Evolutionary conservation across 2,797 vertebrate genomes (phyloP).

Genomic region (Cryptoprocta ferox): DNA sequence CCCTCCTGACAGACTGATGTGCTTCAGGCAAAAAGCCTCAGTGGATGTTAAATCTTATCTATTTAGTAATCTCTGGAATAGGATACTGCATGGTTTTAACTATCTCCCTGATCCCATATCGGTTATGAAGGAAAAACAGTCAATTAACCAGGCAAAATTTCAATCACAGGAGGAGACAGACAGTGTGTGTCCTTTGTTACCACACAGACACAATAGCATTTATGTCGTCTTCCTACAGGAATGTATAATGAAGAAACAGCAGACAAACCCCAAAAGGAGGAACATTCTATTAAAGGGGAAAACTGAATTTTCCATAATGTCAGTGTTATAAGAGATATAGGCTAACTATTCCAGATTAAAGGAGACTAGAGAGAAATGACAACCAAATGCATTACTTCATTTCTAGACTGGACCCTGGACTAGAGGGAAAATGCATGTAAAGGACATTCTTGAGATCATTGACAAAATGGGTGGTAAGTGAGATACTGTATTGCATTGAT

Average conservation of each 20-base stretch:
- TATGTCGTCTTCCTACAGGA: background rate
- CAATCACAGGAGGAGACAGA: background rate
- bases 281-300: background rate
- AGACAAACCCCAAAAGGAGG: background rate
- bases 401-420: background rate
- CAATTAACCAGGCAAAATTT: background rate
- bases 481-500: background rate
- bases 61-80: background rate
- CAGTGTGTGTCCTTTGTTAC: background rate
- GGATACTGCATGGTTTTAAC: background rate
- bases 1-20: background rate
- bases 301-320: background rate
- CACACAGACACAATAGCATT: background rate
- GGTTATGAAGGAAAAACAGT: background rate
- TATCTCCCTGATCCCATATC: background rate
- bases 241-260: background rate
- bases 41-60: background rate
- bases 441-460: background rate
- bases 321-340: constrained; percentile 3
- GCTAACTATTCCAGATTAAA: constrained; percentile 13
- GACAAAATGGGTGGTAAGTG: background rate
- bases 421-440: background rate
- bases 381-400: background rate
- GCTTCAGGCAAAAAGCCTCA: background rate
- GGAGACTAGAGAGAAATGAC: constrained; percentile 40